phyloP scores from a whole-genome alignment of 37 sponge, comb jelly and placozoan species.

The Agelas oroides region DNA sequence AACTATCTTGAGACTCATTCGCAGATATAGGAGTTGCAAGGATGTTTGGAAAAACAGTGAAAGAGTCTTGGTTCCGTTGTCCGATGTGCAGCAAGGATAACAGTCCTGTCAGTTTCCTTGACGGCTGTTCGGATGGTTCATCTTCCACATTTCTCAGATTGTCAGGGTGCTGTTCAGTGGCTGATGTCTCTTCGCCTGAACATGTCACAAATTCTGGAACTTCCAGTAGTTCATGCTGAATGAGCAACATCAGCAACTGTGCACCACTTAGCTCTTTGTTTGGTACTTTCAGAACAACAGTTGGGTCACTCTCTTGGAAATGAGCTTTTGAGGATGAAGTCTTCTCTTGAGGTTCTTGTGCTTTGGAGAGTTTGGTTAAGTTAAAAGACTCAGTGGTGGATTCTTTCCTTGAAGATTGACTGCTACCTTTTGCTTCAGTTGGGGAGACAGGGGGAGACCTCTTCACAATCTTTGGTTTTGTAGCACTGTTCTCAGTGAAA shows the following conservation, averaged over 20 bases:
- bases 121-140: background rate
- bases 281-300: background rate
- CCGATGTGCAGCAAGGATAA: slow-evolving; percentile 43
- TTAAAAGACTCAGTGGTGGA: background rate
- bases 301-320: background rate
- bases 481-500: background rate
- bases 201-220: background rate
- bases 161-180: background rate
- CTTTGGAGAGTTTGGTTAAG: too few relatives aligned
- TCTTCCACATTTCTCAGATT: background rate
- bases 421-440: too few relatives aligned
- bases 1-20: too few relatives aligned
- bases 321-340: background rate
- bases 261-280: slow-evolving; percentile 16
- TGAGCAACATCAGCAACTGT: slow-evolving; percentile 39
- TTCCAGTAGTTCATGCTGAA: slow-evolving; percentile 21
- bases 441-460: too few relatives aligned
- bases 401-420: background rate
- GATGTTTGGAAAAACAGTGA: too few relatives aligned
- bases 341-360: background rate
- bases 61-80: background rate
- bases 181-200: background rate
- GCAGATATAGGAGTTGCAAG: too few relatives aligned
- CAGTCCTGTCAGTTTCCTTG: slow-evolving; percentile 28
- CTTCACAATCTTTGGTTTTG: too few relatives aligned